Evolutionary conservation across 2,797 vertebrate genomes (phyloP), one percentile per base, ranked within the genome.

Genomic region (Spinibarbus caldwelli): DNA sequence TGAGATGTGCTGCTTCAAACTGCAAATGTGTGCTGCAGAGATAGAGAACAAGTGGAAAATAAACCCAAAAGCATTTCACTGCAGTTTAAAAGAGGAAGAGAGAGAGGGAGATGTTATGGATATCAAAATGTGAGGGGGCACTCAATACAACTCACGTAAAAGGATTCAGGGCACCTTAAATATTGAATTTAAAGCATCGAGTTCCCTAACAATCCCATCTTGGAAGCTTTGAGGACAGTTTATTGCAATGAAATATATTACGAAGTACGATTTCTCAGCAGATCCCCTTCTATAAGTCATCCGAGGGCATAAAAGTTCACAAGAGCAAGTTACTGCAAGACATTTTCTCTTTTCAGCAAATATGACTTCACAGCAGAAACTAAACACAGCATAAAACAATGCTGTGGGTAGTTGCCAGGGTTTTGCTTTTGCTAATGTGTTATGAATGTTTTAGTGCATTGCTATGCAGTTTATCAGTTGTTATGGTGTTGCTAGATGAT

Each of bases 21-120:
- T 80, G 83, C 43, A 86, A 67, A 83, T 77, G 80, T 86, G 88
- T 85, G 72, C 85, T 75, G 85, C 52, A 85, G 85, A 85, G 87
- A 90, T 89, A 89, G 72, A 85, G 87, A 75, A 68, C 78, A 78
- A 71, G 81, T 64, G 47, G 83, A 80, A 87, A 84, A 85, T 84
- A 81, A 86, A 82, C 75, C 47, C 67, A 68, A 78, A 78, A 77
- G 81, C 85, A 52, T 80, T 85, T 87, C 67, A 41, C 52, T 45
- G 77, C 52, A 36, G 64, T 84, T 81, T 68, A 82, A 78, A 78
- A 59, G 76, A 43, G 72, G 43, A 43, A 66, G 83, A 76, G 66
- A 87, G 49, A 75, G 57, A 54, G 4, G 34, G 45, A 67, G 68
- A 73, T 68, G 57, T 36, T 36, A 66, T 81, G 83, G 47, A 82